Evolutionary conservation across 2,888 invertebrate species (phyloP), one percentile per base, ranked within the genome.

Genomic region (Tricholauxania praeusta): DNA sequence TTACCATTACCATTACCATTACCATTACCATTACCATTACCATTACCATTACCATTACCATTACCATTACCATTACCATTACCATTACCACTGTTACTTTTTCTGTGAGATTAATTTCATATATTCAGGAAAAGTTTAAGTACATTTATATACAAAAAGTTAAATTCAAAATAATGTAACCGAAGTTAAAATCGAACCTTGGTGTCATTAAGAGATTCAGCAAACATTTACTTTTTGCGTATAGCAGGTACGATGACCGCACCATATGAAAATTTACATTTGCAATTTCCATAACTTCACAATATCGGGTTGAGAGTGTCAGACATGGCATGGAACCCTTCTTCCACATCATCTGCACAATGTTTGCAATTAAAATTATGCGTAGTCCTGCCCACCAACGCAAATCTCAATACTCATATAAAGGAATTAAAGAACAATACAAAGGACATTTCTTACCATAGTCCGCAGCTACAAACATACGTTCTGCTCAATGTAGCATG

Each of bases 311-410:
- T 28, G 22, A 57, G 57, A 28, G 57, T 57, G 57, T 17, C 57
- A 3, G 28, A 15, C 19, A 57, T 14, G 19, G 22, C 3, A 57
- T 12, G 28, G 7, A 17, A 19, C 19, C 17, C 14, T 22, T 12
- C 19, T 12, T 19, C 57, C 6, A 4, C 28, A 12, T 14, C 57
- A 57, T 77, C 75, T 72, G 70, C 70, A 72, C 72, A 78, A 74
- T 80, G 78, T 79, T 80, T 78, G 76, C 77, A 77, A 79, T 78
- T 76, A 73, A 78, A 78, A 80, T 80, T 77, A 79, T 78, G 73
- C 75, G 65, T 67, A 75, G 76, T 68, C 73, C 77, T 75, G 79
- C 80, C 80, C 78, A 79, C 76, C 71, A 75, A 72, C 32, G 67
- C 48, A 67, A 67, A 67, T 57, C 67, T 67, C 39, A 39, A 39